These are phyloP conservation scores for Adoxophyes honmai DNA, from an alignment of 1,140 invertebrate genomes.

Conservation along the genomic window DNA sequence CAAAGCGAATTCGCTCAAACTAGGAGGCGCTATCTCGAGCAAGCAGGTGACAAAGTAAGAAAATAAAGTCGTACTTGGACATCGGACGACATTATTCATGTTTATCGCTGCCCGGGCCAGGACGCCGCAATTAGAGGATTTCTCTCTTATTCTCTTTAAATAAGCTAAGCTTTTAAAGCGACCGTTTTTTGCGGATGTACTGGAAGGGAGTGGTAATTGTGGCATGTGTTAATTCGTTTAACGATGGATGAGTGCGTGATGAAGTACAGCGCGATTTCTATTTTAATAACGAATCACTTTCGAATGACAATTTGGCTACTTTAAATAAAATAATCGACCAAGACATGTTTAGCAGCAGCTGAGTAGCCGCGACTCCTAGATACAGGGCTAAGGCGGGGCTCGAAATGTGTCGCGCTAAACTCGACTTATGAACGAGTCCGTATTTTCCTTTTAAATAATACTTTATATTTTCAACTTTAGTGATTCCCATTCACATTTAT, in stretches of 20 bases:
- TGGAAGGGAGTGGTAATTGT: background rate
- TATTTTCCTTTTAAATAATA: too few species aligned
- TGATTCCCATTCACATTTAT: too few species aligned
- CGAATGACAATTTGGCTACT: too few species aligned
- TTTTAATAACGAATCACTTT: too few species aligned
- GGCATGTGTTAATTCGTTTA: background rate
- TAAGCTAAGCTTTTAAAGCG: constrained; percentile 31
- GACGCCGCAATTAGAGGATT: constrained; percentile 64
- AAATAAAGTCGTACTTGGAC: constrained; percentile 67
- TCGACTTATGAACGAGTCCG: too few species aligned
- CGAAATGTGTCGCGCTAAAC: too few species aligned
- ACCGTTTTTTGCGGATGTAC: constrained; percentile 16
- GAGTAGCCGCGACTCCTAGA: too few species aligned
- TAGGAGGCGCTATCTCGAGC: constrained; percentile 40
- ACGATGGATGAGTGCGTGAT: background rate
- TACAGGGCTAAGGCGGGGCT: too few species aligned
- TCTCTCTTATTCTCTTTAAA: constrained; percentile 27
- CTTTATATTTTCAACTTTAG: too few species aligned
- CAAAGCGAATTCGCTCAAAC: background rate
- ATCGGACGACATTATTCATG: constrained; percentile 67
- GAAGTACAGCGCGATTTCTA: background rate
- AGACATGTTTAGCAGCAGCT: too few species aligned
- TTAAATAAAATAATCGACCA: too few species aligned
- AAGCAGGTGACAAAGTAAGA: constrained; percentile 70
- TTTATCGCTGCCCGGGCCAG: constrained; percentile 52